Evolutionary conservation across 1,140 invertebrate genomes (phyloP), one percentile per base, ranked within the genome.

Genomic region (Drosophila sucinea): DNA sequence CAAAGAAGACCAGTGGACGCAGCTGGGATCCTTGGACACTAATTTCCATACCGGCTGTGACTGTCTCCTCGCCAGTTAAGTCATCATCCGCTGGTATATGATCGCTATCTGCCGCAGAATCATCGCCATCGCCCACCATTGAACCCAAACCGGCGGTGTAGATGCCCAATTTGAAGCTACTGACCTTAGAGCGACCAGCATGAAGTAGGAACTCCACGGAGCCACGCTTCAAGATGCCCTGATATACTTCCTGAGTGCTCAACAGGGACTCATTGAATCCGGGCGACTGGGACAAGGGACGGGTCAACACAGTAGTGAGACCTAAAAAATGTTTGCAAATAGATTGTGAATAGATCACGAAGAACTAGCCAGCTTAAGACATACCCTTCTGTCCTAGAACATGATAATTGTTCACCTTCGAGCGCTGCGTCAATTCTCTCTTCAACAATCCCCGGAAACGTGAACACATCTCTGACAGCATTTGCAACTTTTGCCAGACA

Each of bases 1-100:
- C 94, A 91, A 98, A 98, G 83, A 98, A 98, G 11, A 96, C 93
- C 70, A 97, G 96, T 0, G 97, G 97, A 57, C 97, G 92, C 7
- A 98, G 92, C 67, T 96, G 94, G 0, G 96, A 95, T 17, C 96
- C 97, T 55, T 97, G 92, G 1, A 98, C 93, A 1, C 94, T 94
- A 1, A 98, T 93, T 89, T 97, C 96, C 95, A 98, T 96, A 29
- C 97, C 97, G 11, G 97, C 97, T 0, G 96, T 97, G 0, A 96
- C 93, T 7, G 93, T 84, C 61, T 95, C 94, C 1, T 92, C 91
- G 2, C 79, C 61, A 3, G 92, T 92, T 1, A 70, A 40, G 63
- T 95, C 94, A 73, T 95, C 94, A 2, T 94, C 93, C 0, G 94
- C 93, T 0, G 86, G 91, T 2, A 92, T 89, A 0, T 67, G 51